Base-by-base conservation (phyloP, 64 coral and sea anemone genomes). In the Cladopsammia gracilis region DNA sequence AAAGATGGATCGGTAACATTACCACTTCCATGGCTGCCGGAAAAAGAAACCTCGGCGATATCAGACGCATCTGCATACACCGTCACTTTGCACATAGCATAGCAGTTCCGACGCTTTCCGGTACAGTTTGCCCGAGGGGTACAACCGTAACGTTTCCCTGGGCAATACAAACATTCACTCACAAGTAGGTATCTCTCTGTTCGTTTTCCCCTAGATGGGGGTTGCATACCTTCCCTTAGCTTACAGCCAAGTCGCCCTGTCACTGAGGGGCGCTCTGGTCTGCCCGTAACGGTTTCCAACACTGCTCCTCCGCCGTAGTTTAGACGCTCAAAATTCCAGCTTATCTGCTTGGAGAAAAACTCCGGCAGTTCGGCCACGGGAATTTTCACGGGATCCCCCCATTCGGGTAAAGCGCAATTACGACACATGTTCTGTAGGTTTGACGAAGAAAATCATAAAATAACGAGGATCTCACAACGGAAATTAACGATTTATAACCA, bases 311-410 rank as follows among this genome's bases (percentile, higher is more conserved):
- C 96, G 10, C 98, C 98, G 75, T 96, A 99, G 94, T 99, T 99
- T 4, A 99, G 89, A 25, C 98, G 77, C 73, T 99, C 98, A 89
- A 99, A 99, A 69, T 99, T 99, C 98, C 98, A 99, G 78, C 98
- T 99, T 7, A 96, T 96, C 69, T 99, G 91, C 78, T 96, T 96
- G 61, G 98, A 45, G 88, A 99, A 99, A 79, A 94, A 99, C 24
- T 83, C 23, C 2, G 98, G 98, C 15, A 99, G 77, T 20, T 96
- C 94, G 1, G 70, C 71, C 11, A 99, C 98, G 71, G 78, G 70
- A 3, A 99, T 79, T 84, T 96, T 89, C 7, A 94, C 88, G 11
- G 98, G 98, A 48, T 94, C 98, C 58, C 98, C 83, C 98, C 98
- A 99, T 85, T 99, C 91, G 10, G 98, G 98, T 45, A 99, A 89